Evolutionary conservation across 1,140 invertebrate genomes (phyloP), one percentile per base, ranked within the genome.

Genomic region (Liolophura sinensis): DNA sequence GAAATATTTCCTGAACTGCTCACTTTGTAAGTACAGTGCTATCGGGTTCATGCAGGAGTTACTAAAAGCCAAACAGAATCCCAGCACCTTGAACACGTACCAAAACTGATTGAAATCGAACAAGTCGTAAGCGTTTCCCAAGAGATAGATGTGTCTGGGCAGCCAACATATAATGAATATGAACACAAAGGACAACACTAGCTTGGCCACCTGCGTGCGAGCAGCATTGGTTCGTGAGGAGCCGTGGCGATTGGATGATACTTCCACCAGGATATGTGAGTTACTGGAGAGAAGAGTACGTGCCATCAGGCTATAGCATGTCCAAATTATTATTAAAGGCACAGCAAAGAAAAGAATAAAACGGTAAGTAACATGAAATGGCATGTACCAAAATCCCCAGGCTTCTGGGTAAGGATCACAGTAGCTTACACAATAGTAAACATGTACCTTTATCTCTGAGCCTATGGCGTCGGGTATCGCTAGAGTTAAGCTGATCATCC

Each of bases 41-140:
- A 96, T 92, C 0, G 95, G 94, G 85, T 96, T 96, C 73, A 95
- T 91, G 80, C 94, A 96, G 65, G 93, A 95, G 85, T 96, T 96
- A 69, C 92, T 89, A 83, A 93, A 96, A 12, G 68, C 76, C n/a
- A 83, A 67, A 71, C 78, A 80, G 63, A 76, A 78, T 20, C 70
- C 73, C 91, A 87, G 75, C 64, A 96, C 94, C 52, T 94, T 89
- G 55, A 95, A 89, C 7, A 88, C 88, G 79, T 95, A 91, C 95
- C 94, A 97, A 85, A 92, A 93, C 0, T 86, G 84, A 78, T 94
- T 95, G 85, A 92, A 96, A 68, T 92, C 87, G 0, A 89, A 84
- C 65, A 92, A 91, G 77, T 91, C 87, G 67, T 92, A 89, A 85
- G 95, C 93, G 81, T 94, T 96, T 90, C 94, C 93, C 62, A 96